Percentiles rank a stretch among this genome's conserved stretches.
Conservation (phyloP, 2,888 invertebrate genomes). For the Caenorhabditis sp. region DNA sequence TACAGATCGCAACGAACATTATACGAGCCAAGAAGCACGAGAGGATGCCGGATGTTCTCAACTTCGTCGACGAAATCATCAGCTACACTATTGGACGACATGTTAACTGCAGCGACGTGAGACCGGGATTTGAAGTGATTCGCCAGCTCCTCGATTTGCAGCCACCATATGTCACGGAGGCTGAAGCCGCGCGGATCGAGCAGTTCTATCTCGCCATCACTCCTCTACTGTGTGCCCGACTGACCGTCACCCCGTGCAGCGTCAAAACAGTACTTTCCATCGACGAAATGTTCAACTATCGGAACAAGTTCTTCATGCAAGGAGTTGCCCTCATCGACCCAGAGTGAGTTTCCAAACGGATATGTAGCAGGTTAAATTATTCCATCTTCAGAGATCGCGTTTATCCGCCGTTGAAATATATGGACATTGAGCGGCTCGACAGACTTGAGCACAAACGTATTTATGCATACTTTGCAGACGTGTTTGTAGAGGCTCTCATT, state of each 20-base stretch:
- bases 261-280: constrained; percentile 50
- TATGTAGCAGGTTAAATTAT: not conserved
- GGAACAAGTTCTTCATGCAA: constrained; percentile 58
- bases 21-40: constrained; percentile 24
- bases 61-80: constrained; percentile 61
- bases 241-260: constrained; percentile 43
- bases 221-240: constrained; percentile 55
- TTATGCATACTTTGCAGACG: constrained; percentile 40
- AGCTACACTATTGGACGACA: constrained; percentile 49
- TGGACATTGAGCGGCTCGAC: constrained; percentile 37
- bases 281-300: constrained; percentile 63
- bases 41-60: constrained; percentile 36
- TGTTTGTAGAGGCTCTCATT: constrained; percentile 32
- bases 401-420: constrained; percentile 39
- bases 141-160: constrained; percentile 46
- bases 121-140: constrained; percentile 48
- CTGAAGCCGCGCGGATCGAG: constrained; percentile 44
- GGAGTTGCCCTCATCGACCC: constrained; percentile 29
- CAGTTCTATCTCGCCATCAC: constrained; percentile 51
- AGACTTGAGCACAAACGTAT: constrained; percentile 47
- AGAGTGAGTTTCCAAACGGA: not conserved
- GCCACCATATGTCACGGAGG: constrained; percentile 51
- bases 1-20: constrained; percentile 46
- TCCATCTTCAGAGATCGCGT: constrained; percentile 30
- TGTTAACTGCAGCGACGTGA: constrained; percentile 60